Conservation (phyloP, 2,113 vertebrate genomes). For the Paradoxurus hermaphroditus region DNA sequence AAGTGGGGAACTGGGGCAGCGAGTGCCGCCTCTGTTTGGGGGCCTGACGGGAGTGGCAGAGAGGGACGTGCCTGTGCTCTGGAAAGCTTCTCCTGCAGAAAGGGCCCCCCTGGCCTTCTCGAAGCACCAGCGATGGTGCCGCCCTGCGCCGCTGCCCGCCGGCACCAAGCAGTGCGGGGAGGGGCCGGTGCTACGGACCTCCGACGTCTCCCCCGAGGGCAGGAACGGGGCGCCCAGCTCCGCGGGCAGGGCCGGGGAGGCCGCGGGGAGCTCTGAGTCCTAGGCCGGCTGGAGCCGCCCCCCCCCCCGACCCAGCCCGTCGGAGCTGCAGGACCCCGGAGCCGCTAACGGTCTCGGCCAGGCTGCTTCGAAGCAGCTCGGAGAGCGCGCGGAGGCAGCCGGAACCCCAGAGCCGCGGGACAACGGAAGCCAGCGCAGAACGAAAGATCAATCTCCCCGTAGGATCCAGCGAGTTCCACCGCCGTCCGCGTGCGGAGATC, state of each 20-base stretch:
- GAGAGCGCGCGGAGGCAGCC: not conserved
- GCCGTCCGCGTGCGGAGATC: not conserved
- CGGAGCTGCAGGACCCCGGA: not conserved
- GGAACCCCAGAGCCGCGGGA: not conserved
- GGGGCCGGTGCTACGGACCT: no score
- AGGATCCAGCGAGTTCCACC: not conserved
- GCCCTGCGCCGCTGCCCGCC: not conserved
- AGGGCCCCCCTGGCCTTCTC: not conserved
- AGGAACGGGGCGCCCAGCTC: not conserved
- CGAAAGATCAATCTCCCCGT: no score
- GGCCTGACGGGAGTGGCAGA: not conserved
- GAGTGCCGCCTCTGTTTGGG: not conserved
- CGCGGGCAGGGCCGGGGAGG: not conserved
- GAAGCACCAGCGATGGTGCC: not conserved
- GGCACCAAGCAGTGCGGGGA: rapidly evolving
- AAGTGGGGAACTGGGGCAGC: not conserved
- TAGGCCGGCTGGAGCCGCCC: not conserved
- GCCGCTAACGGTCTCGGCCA: not conserved
- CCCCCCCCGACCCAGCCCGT: rapidly evolving
- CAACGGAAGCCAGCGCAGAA: not conserved
- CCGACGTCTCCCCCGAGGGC: not conserved
- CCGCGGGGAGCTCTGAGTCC: not conserved
- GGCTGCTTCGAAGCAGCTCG: not conserved
- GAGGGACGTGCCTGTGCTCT: not conserved
- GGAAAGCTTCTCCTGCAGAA: not conserved